Base-by-base conservation (phyloP, 1,140 invertebrate species). In the Conopomorpha cramerella region DNA sequence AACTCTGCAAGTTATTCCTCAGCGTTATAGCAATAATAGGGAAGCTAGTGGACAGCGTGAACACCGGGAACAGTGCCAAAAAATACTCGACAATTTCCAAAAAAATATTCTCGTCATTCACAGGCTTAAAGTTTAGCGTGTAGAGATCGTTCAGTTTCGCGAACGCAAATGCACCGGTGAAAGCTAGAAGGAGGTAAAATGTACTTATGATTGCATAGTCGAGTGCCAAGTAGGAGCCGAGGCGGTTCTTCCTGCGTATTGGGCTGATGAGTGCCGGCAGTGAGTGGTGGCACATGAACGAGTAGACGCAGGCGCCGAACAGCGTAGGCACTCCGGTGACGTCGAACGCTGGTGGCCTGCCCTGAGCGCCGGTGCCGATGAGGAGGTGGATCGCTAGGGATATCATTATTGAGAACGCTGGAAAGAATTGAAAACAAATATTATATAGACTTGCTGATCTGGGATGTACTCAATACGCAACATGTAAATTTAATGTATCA, bases 231-330 rank as follows among this genome's bases (percentile, higher is more conserved):
- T 90, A 84, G 39, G 68, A 61, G 10, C 83, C 83, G 0, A 96
- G 67, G 8, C 78, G 78, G 8, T 81, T 81, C 62, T 99, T 99
- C 48, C 92, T 85, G 26, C 83, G 80, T 40, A 96, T 93, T 1
- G 97, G 96, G 4, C 92, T 89, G 19, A 99, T 82, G 16, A 99
- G 80, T 2, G 90, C 91, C 3, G 97, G 97, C 12, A 99, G 73
- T 0, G 95, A 98, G 76, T 99, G 97, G 64, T 99, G 97, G 55
- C 97, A 99, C 97, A 99, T 99, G 78, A 99, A 99, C 8, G 95
- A 96, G 67, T 99, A 99, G 10, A 99, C 90, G 62, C 94, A 96
- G n/a, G 94, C 91, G 15, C 97, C 97, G 72, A 99, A 96, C 16
- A 99, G 78, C 40, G 89, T 88, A n/a, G 95, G 95, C 38, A 92